Evolutionary conservation across 2,797 vertebrate species (phyloP).

Genomic region (Coilia nasus): DNA sequence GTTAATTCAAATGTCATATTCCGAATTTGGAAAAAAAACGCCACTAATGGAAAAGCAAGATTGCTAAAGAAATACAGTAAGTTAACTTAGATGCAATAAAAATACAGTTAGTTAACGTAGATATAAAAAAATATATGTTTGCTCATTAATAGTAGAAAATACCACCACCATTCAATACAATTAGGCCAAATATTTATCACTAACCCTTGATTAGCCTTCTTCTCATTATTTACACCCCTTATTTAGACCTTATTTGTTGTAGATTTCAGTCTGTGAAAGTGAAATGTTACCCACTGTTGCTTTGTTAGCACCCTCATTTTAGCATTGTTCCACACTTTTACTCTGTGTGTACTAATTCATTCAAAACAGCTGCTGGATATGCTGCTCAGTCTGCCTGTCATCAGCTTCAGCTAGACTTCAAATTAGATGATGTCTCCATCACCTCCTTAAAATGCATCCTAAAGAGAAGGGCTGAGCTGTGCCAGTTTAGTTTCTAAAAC

Average conservation of each 20-base stretch:
- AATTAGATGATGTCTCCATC: not conserved
- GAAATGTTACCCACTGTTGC: not conserved
- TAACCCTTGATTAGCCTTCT: too few species aligned
- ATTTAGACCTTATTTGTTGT: not conserved
- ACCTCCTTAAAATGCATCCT: not conserved
- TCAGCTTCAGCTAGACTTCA: not conserved
- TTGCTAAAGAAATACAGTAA: too few species aligned
- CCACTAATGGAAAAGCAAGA: too few species aligned
- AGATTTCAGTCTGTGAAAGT: not conserved
- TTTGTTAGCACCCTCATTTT: not conserved
- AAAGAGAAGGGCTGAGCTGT: not conserved
- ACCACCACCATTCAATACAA: too few species aligned
- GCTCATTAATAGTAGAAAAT: not conserved
- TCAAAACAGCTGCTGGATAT: not conserved
- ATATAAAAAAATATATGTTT: not conserved
- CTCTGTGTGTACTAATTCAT: not conserved
- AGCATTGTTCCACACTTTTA: not conserved
- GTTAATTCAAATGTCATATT: too few species aligned
- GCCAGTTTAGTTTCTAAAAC: not conserved
- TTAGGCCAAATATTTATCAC: too few species aligned
- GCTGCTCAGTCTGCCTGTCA: not conserved
- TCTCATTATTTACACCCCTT: too few species aligned
- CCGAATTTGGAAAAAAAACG: too few species aligned
- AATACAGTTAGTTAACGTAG: too few species aligned
- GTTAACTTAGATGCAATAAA: too few species aligned